phyloP scores from a whole-genome alignment of 2,113 vertebrate genomes.

The human (Homo sapiens) region GRCh38 chr3:67332501-67333000 shows the following conservation, averaged over 20 bases:
- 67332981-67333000: neutral
- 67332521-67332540: neutral
- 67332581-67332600: neutral
- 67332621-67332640: neutral
- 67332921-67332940: neutral
- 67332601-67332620: neutral
- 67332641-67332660: neutral
- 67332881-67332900: neutral
- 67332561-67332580: neutral
- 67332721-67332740: neutral
- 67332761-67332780: neutral
- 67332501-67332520: neutral
- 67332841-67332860: neutral
- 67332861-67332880: neutral
- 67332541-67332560: neutral
- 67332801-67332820: neutral
- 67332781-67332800: neutral
- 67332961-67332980: neutral
- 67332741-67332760: neutral
- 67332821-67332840: neutral
- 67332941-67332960: neutral
- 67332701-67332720: neutral
- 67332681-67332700: neutral
- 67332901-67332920: neutral
- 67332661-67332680: neutral